Evolutionary conservation across 2,888 invertebrate species (phyloP), one percentile per base, ranked within the genome.

Genomic region (Melanophora roralis): DNA sequence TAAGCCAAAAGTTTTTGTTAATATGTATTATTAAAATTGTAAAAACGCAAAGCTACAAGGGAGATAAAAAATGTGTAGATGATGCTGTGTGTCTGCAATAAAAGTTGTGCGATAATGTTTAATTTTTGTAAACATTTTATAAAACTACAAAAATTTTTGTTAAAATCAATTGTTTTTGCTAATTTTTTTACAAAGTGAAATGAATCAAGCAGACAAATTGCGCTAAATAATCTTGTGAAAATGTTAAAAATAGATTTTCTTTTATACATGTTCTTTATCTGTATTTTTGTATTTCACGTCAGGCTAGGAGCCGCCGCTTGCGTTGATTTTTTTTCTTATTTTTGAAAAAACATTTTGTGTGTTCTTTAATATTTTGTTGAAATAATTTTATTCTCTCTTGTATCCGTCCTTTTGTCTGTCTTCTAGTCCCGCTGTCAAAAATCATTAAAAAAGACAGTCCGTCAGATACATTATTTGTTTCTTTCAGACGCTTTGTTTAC

Each of bases 201-300:
- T 45, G 36, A 27, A 45, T 53, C 45, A 57, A 72, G 59, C 14
- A 21, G 60, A 47, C 23, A 67, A 47, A 47, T 57, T 47, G 62
- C 59, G 49, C 67, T 62, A 76, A 68, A 64, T 27, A 27, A 27
- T 67, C 57, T 64, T 72, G 68, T 80, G 80, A 80, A 76, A 80
- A 73, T 64, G 40, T 59, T 80, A 80, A 76, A 80, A 80, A 80
- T 80, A 80, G 80, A 80, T 76, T 76, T 67, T 64, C 57, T 45
- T 21, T 49, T 23, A 12, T 19, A 45, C 21, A 38, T 16, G 40
- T 55, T 36, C 49, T 71, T 71, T 34, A 59, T 69, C 21, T 34
- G 21, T 16, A 40, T 23, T 2, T 53, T 45, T 34, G 36, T 60
- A 36, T 40, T 53, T 75, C 49, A 36, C 55, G 43, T 43, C 49